phyloP scores from a whole-genome alignment of 2,113 vertebrate species.

The Oriolus oriolus region DNA sequence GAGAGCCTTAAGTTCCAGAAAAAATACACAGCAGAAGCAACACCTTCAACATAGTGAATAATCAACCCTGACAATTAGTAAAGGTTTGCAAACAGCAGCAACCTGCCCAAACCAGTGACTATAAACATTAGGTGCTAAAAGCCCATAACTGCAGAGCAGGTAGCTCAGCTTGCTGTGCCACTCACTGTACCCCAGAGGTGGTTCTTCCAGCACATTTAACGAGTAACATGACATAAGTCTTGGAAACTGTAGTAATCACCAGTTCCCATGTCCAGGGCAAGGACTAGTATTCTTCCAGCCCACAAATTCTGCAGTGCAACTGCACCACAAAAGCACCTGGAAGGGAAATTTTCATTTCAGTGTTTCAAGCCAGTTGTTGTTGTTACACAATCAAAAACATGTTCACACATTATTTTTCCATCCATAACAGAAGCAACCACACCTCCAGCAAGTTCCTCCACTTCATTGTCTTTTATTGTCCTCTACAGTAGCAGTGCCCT shows the following conservation, averaged over 20 bases:
- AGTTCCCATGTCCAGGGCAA: conserved; percentile 25
- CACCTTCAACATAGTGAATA: not conserved
- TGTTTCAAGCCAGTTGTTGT: not conserved
- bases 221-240: not conserved
- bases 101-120: not conserved
- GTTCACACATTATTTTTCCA: not conserved
- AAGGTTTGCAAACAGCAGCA: not conserved
- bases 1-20: not conserved
- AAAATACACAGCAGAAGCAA: not conserved
- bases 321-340: conserved; percentile 20
- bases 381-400: conserved; percentile 32
- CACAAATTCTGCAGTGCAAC: not conserved
- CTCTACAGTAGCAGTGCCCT: not conserved
- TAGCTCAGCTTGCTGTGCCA: not conserved
- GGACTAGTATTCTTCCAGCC: not conserved
- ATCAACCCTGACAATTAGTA: not conserved
- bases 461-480: not conserved
- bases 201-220: not conserved
- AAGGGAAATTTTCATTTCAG: conserved; percentile 18
- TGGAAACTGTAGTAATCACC: conserved; percentile 24
- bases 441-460: not conserved
- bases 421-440: not conserved
- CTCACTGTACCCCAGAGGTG: not conserved
- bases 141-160: not conserved
- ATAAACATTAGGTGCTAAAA: not conserved